Evolutionary conservation across 2,113 vertebrate species (phyloP).

Genomic region (Pipa parva): DNA sequence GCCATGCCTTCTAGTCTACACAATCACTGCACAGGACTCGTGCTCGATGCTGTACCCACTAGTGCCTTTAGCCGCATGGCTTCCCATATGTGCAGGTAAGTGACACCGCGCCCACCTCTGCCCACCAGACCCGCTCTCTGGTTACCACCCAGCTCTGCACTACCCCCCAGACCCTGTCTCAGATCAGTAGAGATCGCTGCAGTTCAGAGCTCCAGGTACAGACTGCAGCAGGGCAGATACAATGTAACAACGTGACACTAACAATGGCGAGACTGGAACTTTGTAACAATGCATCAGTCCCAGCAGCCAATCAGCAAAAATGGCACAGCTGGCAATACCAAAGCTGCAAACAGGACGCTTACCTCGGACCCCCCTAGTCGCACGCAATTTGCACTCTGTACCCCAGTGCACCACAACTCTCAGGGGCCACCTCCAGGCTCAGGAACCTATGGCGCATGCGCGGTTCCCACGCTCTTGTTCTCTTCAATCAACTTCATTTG

Average conservation of each 20-base stretch:
- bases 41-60: too few species aligned
- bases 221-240: too few species aligned
- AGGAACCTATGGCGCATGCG: constrained; percentile 65
- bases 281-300: neutral
- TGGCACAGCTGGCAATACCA: neutral
- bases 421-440: constrained; percentile 39
- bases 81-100: too few species aligned
- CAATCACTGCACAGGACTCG: too few species aligned
- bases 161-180: too few species aligned
- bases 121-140: neutral
- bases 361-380: neutral
- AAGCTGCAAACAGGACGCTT: neutral
- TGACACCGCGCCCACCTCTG: constrained; percentile 6
- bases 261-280: neutral
- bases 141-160: neutral
- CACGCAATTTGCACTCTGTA: neutral
- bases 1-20: too few species aligned
- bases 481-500: constrained; percentile 73
- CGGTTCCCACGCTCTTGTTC: constrained; percentile 68
- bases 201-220: too few species aligned
- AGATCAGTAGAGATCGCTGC: too few species aligned
- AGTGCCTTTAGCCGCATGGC: too few species aligned
- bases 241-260: neutral
- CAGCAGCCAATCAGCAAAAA: neutral
- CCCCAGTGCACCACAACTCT: neutral